These are phyloP conservation scores for Dendropsophus ebraccatus DNA, from an alignment of 2,113 vertebrate species.

Conservation along the genomic window DNA sequence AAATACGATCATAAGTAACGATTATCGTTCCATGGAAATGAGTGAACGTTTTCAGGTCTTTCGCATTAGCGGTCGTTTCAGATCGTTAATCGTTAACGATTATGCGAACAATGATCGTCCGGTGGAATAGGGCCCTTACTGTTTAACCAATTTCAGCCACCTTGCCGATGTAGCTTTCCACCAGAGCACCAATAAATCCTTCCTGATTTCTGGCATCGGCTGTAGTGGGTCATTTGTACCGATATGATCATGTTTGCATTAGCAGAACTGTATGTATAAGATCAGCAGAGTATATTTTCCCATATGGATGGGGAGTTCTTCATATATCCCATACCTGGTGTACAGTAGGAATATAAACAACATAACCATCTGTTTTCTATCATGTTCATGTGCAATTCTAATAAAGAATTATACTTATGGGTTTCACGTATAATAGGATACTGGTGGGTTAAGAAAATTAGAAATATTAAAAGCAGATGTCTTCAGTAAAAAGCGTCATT, in stretches of 20 bases:
- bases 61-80: no score
- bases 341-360: slow-evolving; percentile 30
- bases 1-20: no score
- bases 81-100: no score
- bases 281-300: slow-evolving; percentile 13
- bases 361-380: slow-evolving; percentile 3
- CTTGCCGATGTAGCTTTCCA: no score
- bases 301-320: slow-evolving; percentile 11
- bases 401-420: neutral
- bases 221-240: neutral
- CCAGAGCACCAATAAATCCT: neutral
- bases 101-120: no score
- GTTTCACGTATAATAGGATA: neutral
- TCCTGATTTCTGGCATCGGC: neutral
- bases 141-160: no score
- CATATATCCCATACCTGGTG: slow-evolving; percentile 5
- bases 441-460: slow-evolving; percentile 5
- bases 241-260: neutral
- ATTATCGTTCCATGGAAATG: no score
- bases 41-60: no score
- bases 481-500: neutral
- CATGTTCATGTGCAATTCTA: neutral
- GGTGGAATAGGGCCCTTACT: no score
- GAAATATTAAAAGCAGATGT: slow-evolving; percentile 45
- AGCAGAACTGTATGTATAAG: neutral